These are phyloP conservation scores for Hypomecis atomaria DNA, from an alignment of 2,888 invertebrate genomes.

Conservation along the genomic window DNA sequence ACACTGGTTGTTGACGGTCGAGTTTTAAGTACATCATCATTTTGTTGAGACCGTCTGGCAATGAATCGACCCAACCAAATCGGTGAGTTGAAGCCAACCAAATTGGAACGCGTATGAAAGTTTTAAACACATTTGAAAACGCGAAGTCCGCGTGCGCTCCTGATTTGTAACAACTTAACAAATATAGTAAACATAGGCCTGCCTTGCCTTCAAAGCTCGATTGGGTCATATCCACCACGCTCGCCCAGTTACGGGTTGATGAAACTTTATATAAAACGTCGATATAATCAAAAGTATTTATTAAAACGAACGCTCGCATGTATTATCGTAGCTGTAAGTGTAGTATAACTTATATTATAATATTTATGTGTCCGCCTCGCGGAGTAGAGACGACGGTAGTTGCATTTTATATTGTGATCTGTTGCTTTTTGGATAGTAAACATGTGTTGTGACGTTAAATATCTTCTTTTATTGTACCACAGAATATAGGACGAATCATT, in stretches of 20 bases:
- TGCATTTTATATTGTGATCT: slow-evolving; percentile 66
- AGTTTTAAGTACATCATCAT: no score
- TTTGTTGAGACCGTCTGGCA: no score
- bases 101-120: no score
- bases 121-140: no score
- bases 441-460: slow-evolving; percentile 68
- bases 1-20: no score
- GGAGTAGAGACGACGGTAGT: slow-evolving; percentile 37
- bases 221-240: not conserved
- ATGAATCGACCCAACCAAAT: no score
- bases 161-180: no score
- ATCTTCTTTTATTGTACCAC: slow-evolving; percentile 49
- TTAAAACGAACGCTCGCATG: slow-evolving; percentile 38
- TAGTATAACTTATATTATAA: slow-evolving; percentile 31
- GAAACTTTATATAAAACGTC: slow-evolving; percentile 32
- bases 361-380: slow-evolving; percentile 38
- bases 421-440: slow-evolving; percentile 64
- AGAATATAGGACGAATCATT: no score
- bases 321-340: slow-evolving; percentile 32
- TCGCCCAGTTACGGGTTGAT: not conserved
- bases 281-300: slow-evolving; percentile 42
- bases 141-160: no score
- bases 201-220: no score
- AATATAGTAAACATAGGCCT: no score
- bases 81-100: no score